Conservation (phyloP, 2,797 vertebrate genomes). For the Sebastes steindachneri region DNA sequence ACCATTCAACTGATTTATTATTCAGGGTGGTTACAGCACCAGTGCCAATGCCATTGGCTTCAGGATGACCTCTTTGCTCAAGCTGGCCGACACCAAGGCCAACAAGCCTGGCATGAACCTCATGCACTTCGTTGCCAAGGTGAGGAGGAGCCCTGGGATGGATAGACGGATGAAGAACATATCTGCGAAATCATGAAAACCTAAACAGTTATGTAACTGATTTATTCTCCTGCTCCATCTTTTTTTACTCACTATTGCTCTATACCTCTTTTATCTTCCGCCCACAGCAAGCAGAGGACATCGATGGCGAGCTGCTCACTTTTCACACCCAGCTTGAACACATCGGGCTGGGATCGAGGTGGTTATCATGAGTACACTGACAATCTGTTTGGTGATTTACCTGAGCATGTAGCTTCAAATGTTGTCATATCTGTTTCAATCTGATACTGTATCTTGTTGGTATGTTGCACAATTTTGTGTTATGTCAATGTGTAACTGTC, state of each 20-base stretch:
- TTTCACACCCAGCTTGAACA: slow-evolving; percentile 79
- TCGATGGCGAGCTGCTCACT: slow-evolving; percentile 74
- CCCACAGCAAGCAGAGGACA: slow-evolving; percentile 82
- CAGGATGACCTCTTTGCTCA: slow-evolving; percentile 86
- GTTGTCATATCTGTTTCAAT: not conserved
- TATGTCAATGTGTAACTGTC: not conserved
- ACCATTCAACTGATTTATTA: slow-evolving; percentile 3
- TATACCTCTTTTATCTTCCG: not conserved
- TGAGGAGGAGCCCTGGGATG: slow-evolving; percentile 55
- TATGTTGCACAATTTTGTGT: not conserved
- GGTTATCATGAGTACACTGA: not conserved
- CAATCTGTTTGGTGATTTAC: not conserved
- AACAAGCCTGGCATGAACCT: slow-evolving; percentile 89
- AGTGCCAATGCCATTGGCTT: slow-evolving; percentile 86
- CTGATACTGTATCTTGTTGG: not conserved
- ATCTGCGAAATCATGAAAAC: not conserved
- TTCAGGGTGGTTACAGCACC: slow-evolving; percentile 86
- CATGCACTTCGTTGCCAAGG: slow-evolving; percentile 90
- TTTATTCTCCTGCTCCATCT: not conserved
- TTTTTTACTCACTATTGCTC: not conserved
- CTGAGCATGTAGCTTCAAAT: not conserved
- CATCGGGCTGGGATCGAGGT: slow-evolving; percentile 81
- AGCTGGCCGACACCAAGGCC: slow-evolving; percentile 88
- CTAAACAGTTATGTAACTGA: not conserved
- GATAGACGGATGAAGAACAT: not conserved